Evolutionary conservation across 2,113 vertebrate genomes (phyloP), one percentile per base, ranked within the genome.

Genomic region (Brachypteracias leptosomus): DNA sequence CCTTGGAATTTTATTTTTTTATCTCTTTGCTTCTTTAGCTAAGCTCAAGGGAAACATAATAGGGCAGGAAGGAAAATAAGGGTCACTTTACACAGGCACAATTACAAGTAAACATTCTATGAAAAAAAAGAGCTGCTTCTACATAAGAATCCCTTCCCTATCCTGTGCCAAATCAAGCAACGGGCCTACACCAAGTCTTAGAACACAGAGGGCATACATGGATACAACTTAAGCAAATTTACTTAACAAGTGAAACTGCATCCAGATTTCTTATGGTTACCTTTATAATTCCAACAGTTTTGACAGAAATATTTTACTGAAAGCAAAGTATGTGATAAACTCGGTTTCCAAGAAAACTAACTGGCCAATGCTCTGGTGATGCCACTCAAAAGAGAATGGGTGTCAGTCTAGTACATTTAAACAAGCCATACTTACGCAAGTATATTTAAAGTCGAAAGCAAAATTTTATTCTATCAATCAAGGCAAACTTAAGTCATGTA

Each of bases 101-200:
- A 59, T 58, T 87, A 66, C 18, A 54, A 90, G 22, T 21, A 90
- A 86, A 44, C 40, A 58, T 46, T 80, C 18, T 17, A 21, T 15
- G 16, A 13, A 29, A n/a, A 81, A 71, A 71, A n/a, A 57, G 3
- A 31, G 31, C 42, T 94, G 88, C 81, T 77, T 72, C 46, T 73
- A 13, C 35, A 16, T 36, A 47, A 16, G 89, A 85, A 78, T 62
- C 25, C 20, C 26, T 94, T 95, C 92, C 92, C 9, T 26, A 84
- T 49, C 72, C 85, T 85, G 67, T 80, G 90, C 85, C 94, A 94
- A 94, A 90, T 36, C 13, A 88, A 92, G 42, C 79, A 94, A 62
- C 0, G 10, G n/a, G 44, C 28, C n/a, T 52, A 82, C 38, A n/a
- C 0, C 4, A 91, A 61, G 33, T 40, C 44, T 72, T 10, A 55